Evolutionary conservation across 2,888 invertebrate species (phyloP), one percentile per base, ranked within the genome.

Genomic region (Athetis lepigone): DNA sequence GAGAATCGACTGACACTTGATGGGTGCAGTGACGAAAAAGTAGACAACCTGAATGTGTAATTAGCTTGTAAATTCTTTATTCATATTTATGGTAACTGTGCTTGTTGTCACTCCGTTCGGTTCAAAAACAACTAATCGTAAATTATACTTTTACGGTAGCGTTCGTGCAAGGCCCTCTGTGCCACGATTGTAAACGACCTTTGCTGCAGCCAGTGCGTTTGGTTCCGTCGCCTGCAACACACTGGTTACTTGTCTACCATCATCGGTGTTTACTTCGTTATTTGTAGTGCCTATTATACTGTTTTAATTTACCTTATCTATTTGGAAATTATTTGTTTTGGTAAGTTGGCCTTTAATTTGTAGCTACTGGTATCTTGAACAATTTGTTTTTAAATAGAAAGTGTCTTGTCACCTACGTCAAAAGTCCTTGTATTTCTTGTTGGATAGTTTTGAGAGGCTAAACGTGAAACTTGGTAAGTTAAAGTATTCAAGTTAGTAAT

Each of bases 151-250:
- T 29, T 13, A 13, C 11, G 33, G 11, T 13, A 13, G 33, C 33
- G 33, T 33, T 33, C 13, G 33, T 13, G 61, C 51, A 46, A 36
- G 33, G 13, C 33, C 3, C 13, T 33, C 57, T 59, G 58, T 42
- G 21, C 9, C 13, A 4, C 40, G 21, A 40, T 52, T 46, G 56
- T 52, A 58, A 50, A 49, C 77, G 79, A 61, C 82, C 73, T 77
- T 76, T 51, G 39, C 8, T 77, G 72, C 79, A 83, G 83, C 72
- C 92, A 92, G 92, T 92, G 82, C 76, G 89, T 86, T 83, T 77
- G 88, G 87, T 85, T 86, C 84, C 82, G 86, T 74, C 80, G 88
- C 77, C 77, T 80, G 61, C 80, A 83, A 71, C 81, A 78, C 86
- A 87, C 84, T 42, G 65, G 64, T 81, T 65, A 87, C 84, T 42